phyloP scores from a whole-genome alignment of 2,888 invertebrate genomes.

The Pyrrhosoma nymphula region DNA sequence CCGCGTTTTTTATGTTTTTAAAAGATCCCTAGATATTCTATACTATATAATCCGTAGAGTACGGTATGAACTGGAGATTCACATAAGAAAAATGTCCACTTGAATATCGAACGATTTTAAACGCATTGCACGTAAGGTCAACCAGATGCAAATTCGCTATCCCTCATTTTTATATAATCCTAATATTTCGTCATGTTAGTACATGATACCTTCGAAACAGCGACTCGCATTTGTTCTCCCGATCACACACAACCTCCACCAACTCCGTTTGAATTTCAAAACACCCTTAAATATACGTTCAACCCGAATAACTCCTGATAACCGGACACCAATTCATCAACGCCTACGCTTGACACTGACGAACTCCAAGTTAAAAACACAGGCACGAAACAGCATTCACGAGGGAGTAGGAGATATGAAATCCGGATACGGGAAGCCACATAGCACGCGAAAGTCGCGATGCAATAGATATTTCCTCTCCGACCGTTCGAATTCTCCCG shows the following conservation, averaged over 20 bases:
- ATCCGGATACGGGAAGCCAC: not conserved
- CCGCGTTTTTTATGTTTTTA: no score
- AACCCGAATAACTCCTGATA: not conserved
- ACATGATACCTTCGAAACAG: not conserved
- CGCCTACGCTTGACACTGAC: not conserved
- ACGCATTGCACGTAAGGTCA: no score
- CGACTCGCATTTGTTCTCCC: not conserved
- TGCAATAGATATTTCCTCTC: not conserved
- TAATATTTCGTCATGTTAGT: no score
- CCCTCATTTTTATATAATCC: no score
- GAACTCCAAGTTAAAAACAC: conserved; percentile 1
- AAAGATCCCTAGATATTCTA: no score
- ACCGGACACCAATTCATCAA: conserved; percentile 41
- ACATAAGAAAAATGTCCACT: no score
- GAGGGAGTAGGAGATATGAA: not conserved
- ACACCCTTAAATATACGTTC: not conserved
- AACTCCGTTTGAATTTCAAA: not conserved
- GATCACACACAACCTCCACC: not conserved
- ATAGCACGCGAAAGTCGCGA: not conserved
- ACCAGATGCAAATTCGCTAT: no score
- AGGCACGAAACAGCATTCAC: not conserved
- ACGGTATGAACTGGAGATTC: no score
- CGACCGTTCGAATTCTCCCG: not conserved
- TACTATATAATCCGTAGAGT: no score
- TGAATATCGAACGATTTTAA: no score